Conservation (phyloP, 1,140 invertebrate species). For the Meloidogyne floridensis region DNA sequence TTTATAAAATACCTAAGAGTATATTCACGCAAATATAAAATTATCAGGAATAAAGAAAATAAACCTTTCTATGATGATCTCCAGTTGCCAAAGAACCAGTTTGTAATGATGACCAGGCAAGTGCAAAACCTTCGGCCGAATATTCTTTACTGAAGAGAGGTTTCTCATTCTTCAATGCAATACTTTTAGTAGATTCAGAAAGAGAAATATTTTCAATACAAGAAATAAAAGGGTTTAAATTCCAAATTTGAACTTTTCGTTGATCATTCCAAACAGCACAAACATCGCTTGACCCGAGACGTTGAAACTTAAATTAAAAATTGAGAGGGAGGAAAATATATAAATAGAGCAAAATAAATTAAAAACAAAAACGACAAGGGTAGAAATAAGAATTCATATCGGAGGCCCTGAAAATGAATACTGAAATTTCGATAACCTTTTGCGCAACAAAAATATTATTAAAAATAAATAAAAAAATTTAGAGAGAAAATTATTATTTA, state of each 20-base stretch:
- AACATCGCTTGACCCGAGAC: constrained; percentile 41
- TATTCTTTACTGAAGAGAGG: constrained; percentile 86
- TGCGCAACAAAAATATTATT: too few species aligned
- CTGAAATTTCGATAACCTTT: too few species aligned
- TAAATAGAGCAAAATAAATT: too few species aligned
- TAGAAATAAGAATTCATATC: too few species aligned
- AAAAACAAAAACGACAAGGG: too few species aligned
- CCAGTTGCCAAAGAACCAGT: constrained; percentile 71
- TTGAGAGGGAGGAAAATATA: background rate
- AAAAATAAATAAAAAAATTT: background rate
- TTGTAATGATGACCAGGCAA: constrained; percentile 85
- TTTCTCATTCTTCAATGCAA: constrained; percentile 67
- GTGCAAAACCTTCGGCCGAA: constrained; percentile 84
- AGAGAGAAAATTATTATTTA: background rate
- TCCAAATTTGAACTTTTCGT: constrained; percentile 54
- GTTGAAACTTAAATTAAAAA: constrained; percentile 40
- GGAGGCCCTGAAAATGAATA: too few species aligned
- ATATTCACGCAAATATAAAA: too few species aligned
- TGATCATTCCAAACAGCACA: constrained; percentile 53
- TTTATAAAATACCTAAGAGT: too few species aligned
- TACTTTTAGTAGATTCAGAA: constrained; percentile 10
- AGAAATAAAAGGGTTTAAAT: constrained; percentile 36
- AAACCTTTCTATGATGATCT: constrained; percentile 56
- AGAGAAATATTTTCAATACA: constrained; percentile 22
- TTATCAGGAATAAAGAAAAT: too few species aligned